Base-by-base conservation (phyloP, 2,113 vertebrate genomes). In the Dipodomys spectabilis region DNA sequence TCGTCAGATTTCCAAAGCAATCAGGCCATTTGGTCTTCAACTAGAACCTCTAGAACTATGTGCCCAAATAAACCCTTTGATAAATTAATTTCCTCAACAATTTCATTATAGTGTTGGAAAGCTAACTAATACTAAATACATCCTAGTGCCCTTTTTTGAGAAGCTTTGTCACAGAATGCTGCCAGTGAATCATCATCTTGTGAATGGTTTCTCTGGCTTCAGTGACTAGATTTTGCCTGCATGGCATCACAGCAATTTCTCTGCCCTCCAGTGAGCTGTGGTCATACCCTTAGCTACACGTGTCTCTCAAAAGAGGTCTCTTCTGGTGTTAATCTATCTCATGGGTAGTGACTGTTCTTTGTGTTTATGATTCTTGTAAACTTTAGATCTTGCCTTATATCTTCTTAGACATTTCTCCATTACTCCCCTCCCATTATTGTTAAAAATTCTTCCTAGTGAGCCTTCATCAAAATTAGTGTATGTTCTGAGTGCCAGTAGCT, bases 381-480 rank as follows among this genome's bases (percentile, higher is more conserved):
- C 18, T 79, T 81, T 39, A 62, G 60, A 62, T 86, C 67, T 73
- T 39, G 60, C 13, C 79, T 57, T 67, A 68, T 6, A 13, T 45
- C 64, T 71, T 89, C 45, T 15, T 67, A 90, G 45, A 6, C 27
- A 84, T 73, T 62, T 25, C 16, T 67, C 32, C 15, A 84, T 89
- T 77, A 90, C 8, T 45, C 22, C n/a, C 84, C 23, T 27, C 20
- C 19, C 18, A 74, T 78, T 39, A 82, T 60, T 82, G 28, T 88
- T 78, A 90, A 84, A 79, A 81, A 28, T 35, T 91, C 23, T 74
- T 73, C 30, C 74, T 74, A 18, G 16, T 88, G 30, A 77, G 78
- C 5, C 44, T 57, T 65, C 72, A 30, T 95, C 93, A 89, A 88
- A 53, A 32, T 92, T 80, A 23, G 30, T 77, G 49, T 67, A 39